phyloP scores from a whole-genome alignment of 64 coral and sea anemone genomes.

The Stichodactyla mertensii region DNA sequence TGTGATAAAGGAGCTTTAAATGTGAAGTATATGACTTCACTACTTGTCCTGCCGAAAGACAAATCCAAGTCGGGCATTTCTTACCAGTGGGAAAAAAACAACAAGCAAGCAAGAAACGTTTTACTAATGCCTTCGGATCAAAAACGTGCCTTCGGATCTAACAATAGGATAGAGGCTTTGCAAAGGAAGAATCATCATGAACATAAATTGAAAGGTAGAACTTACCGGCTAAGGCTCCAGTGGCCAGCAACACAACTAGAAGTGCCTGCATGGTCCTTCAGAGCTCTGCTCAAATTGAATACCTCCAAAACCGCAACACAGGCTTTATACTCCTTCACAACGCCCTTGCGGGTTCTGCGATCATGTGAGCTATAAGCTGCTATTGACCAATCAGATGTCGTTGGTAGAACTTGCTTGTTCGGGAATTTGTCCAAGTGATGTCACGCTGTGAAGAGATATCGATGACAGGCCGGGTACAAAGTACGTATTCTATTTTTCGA shows the following conservation, averaged over 20 bases:
- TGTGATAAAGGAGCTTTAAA: not conserved
- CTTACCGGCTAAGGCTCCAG: slow-evolving; percentile 79
- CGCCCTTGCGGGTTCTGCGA: not conserved
- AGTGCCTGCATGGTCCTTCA: slow-evolving; percentile 54
- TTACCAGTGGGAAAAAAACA: too few species aligned
- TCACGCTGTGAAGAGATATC: slow-evolving; percentile 12
- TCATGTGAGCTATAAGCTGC: slow-evolving; percentile 11
- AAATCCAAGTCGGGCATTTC: not conserved
- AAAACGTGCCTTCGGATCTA: not conserved
- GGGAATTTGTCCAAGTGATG: slow-evolving; percentile 19
- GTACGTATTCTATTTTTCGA: not conserved
- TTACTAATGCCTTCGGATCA: not conserved
- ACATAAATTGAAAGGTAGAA: not conserved
- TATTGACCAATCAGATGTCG: slow-evolving; percentile 9
- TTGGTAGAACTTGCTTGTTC: not conserved
- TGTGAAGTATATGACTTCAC: not conserved
- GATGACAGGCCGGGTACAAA: slow-evolving; percentile 10
- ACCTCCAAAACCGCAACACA: not conserved
- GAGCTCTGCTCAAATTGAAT: slow-evolving; percentile 6
- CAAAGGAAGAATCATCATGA: not conserved
- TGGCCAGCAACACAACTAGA: slow-evolving; percentile 88
- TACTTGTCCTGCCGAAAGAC: not conserved
- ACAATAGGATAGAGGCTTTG: not conserved
- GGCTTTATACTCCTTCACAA: not conserved
- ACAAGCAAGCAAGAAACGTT: not conserved